Base-by-base conservation (phyloP, 2,888 invertebrate genomes). In the Drosophila atroscutellata region DNA sequence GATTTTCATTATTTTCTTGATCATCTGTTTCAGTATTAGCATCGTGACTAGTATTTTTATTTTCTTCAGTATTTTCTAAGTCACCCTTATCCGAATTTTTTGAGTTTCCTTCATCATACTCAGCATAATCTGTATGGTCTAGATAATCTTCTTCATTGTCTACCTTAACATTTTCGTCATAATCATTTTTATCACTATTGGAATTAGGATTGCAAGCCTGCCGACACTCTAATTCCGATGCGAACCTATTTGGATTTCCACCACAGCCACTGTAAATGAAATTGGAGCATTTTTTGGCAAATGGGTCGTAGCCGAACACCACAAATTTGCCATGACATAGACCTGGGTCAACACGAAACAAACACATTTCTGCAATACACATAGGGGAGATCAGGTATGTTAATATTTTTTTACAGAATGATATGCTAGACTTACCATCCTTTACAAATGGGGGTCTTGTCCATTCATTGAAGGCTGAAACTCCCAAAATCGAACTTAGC, bases 181-280 rank as follows among this genome's bases (percentile, higher is more conserved):
- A 24, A 15, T 52, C 26, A 11, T 32, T 32, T 24, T 15, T 15
- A 4, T 8, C 7, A 4, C 8, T 15, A 9, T 26, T 26, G 18
- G 11, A 18, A 0, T 0, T 1, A 20, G 50, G 34, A 9, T 39
- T 64, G 36, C 85, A 83, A 2, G 54, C n/a, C 0, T 18, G 20
- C 1, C 68, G 34, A 20, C 86, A 84, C 0, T 58, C 37, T 0
- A 7, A 1, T 7, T 57, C 39, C 3, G 32, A 28, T 0, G 7
- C 0, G 45, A 83, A 83, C 0, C 83, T 73, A 75, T 84, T 84
- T 2, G 84, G 71, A 61, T 86, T 84, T 1, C 84, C 84, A 0
- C 80, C 84, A 26, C 84, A 84, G 0, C 83, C 86, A 26, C 71
- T 50, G 15, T 86, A 86, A 0, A 1, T 6, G 20, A 70, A 84